Percentiles rank a stretch among this genome's conserved stretches.
phyloP scores from a whole-genome alignment of 2,797 vertebrate genomes.

The Fratercula arctica region DNA sequence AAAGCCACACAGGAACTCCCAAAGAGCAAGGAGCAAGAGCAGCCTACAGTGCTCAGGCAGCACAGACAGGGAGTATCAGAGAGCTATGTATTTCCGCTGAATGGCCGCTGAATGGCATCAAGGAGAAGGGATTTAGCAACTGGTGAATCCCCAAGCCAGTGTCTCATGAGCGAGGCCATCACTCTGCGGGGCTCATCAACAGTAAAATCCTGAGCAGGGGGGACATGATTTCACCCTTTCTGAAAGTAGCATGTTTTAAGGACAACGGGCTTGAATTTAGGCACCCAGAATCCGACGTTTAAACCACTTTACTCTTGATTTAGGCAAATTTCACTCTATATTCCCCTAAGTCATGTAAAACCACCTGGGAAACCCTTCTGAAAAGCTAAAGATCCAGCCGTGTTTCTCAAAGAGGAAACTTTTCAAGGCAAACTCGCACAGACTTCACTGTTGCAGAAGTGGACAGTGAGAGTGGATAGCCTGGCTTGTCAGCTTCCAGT shows the following conservation, averaged over 20 bases:
- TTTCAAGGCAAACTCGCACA: neutral
- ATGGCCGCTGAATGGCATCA: neutral
- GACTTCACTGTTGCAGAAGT: neutral
- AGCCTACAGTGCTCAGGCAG: neutral
- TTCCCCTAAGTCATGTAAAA: neutral
- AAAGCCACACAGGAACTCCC: neutral
- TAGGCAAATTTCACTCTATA: neutral
- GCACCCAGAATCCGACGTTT: neutral
- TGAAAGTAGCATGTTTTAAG: neutral
- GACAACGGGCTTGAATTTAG: neutral
- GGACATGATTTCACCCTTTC: neutral
- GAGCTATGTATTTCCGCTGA: rapidly evolving
- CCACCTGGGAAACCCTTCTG: neutral
- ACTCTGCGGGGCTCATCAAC: neutral
- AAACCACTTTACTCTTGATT: neutral
- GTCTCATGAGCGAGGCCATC: neutral
- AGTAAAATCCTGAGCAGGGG: neutral
- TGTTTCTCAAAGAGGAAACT: neutral
- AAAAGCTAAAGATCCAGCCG: neutral
- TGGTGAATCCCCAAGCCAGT: rapidly evolving
- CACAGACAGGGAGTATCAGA: neutral
- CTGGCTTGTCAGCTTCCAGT: neutral
- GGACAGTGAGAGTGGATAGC: neutral
- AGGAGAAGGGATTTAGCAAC: neutral
- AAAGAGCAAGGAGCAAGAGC: neutral